Base-by-base conservation (phyloP, 2,113 vertebrate genomes). In the Ageneiosus marmoratus region DNA sequence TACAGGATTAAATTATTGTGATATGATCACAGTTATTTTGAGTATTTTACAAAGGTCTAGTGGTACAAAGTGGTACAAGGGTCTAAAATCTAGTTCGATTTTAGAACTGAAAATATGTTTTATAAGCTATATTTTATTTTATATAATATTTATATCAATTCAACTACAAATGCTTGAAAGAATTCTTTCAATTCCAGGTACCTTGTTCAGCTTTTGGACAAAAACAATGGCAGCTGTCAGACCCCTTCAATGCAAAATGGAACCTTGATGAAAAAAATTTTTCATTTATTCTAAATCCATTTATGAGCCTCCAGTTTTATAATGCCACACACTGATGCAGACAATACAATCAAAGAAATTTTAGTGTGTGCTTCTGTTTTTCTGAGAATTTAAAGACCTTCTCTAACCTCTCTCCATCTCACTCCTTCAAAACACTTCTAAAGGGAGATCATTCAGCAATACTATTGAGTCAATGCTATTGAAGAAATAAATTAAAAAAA, bases 401-500 rank as follows among this genome's bases (percentile, higher is more conserved):
- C 48, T 67, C 18, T 65, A 83, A 81, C 65, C 58, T 77, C 44
- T 74, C 8, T 34, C 37, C 3, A 62, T 13, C 56, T 75, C 46
- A 13, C 41, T 65, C 18, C 9, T 67, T 50, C 58, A 34, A 58
- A 73, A 69, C 63, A 27, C 16, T 22, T 81, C 11, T 51, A 80
- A 27, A 55, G 2, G 41, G 56, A 41, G 63, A 0, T 18, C 55
- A 70, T 78, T 78, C 73, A 56, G n/a, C n/a, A n/a, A n/a, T n/a
- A n/a, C n/a, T n/a, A 44, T 34, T 7, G 67, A 58, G 55, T 60
- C 53, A 58, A 13, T 48, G 37, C 37, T 41, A 58, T 22, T 73
- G 16, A 73, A 58, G 53, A 81, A 81, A 58, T 60, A 72, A 73
- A 32, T 4, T 27, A 81, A 55, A 81, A 69, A 84, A 55, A 51